These are phyloP conservation scores for Hirudinaria manillensis DNA, from an alignment of 2,888 invertebrate genomes.

Conservation along the genomic window DNA sequence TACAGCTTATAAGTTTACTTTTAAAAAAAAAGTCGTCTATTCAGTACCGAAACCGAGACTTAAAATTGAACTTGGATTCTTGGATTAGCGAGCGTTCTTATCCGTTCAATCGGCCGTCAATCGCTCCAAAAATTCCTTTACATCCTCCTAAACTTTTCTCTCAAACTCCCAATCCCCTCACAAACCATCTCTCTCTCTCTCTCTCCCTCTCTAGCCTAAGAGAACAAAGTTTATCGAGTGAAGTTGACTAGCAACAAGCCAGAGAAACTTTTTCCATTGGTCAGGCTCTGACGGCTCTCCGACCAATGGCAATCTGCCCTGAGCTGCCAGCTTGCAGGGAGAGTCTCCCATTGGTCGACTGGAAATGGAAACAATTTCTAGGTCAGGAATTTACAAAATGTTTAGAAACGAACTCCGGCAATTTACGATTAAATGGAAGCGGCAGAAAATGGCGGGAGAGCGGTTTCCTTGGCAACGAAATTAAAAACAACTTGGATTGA, in stretches of 20 bases:
- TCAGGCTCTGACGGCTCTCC: neutral
- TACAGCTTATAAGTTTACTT: neutral
- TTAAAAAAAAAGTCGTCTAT: neutral
- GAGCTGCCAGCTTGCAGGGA: neutral
- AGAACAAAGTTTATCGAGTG: neutral
- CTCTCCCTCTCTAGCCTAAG: neutral
- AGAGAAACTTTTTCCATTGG: slow-evolving; percentile 6
- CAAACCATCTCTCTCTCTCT: neutral
- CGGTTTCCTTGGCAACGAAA: no score
- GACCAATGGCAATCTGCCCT: neutral
- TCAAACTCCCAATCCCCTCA: neutral
- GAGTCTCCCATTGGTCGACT: no score
- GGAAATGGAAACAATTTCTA: no score
- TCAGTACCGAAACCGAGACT: neutral
- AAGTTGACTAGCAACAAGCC: neutral
- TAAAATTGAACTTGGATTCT: neutral
- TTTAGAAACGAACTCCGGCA: no score
- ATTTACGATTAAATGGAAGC: no score
- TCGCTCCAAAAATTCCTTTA: neutral
- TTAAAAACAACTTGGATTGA: neutral
- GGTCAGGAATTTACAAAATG: no score
- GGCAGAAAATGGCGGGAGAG: no score
- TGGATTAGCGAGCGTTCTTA: neutral
- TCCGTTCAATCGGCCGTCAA: neutral
- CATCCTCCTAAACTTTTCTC: neutral